Base-by-base conservation (phyloP, 2,797 vertebrate genomes). In the Huso huso region DNA sequence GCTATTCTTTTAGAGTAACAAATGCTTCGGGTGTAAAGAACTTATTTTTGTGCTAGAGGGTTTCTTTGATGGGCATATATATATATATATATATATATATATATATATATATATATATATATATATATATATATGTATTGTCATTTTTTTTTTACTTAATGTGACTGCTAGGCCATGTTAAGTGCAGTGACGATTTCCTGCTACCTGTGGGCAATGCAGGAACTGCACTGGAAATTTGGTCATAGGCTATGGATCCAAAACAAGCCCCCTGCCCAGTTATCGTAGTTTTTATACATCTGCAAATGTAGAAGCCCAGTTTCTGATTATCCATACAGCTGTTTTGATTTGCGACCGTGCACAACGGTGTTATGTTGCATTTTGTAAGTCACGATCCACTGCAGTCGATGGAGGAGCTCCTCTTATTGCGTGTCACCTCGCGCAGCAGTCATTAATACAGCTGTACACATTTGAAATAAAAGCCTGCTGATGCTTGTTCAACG, bases 1-100 rank as follows among this genome's bases (percentile, higher is more conserved):
- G 61, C 69, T 63, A 48, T 66, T 63, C 57, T 67, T 68, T 59
- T 71, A 71, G 51, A 71, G 66, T 68, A 58, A 61, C 58, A 67
- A 58, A 63, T 67, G 69, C 69, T 60, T 68, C 60, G 57, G 69
- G 58, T 71, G 66, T 68, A 61, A 49, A 70, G 9, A 55, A 55
- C 67, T 70, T 70, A 59, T 66, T 62, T 70, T 66, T 70, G 50
- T 70, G 68, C 60, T 66, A 48, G 51, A 48, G 62, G 62, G 9
- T 13, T 49, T 49, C 11, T 49, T 49, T 49, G 48, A 63, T 12
- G 62, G 48, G 48, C 48, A 51, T 65, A 15, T 23, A 65, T 18
- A 13, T 12, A 10, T 55, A 65, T 15, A 53, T 23, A 23, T 23
- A 15, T 51, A 51, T 51, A 52, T 13, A 53, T 52, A 50, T 49